These are phyloP conservation scores for Bacillus rossius DNA, from an alignment of 1,140 invertebrate genomes.

Conservation along the genomic window DNA sequence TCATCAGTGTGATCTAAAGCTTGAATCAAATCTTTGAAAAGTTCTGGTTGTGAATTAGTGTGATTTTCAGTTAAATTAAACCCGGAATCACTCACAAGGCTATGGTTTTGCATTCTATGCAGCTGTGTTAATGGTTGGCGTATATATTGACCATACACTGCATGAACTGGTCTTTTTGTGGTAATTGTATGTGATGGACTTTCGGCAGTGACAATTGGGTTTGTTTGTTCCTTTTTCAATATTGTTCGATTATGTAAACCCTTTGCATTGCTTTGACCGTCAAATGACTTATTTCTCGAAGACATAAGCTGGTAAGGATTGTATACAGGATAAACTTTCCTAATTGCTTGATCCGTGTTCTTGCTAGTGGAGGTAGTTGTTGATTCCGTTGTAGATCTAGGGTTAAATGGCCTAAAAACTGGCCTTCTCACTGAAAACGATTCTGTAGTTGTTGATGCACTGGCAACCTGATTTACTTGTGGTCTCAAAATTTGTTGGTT, in stretches of 20 bases:
- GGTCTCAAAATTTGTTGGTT: conserved; percentile 8
- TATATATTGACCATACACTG: conserved; percentile 1
- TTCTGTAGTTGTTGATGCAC: not conserved
- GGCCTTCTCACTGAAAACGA: not conserved
- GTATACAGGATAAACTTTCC: not conserved
- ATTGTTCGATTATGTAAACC: not conserved
- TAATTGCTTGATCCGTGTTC: not conserved
- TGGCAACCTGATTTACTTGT: not conserved
- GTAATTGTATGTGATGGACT: not conserved
- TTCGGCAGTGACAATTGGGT: not conserved
- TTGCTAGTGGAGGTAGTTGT: not conserved
- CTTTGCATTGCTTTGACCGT: not conserved
- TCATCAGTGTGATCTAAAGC: not conserved
- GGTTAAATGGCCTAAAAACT: not conserved
- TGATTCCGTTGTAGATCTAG: not conserved
- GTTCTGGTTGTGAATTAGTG: not conserved
- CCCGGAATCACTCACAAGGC: not conserved
- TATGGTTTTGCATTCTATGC: not conserved
- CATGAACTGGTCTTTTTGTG: not conserved
- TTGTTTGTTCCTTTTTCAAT: too few relatives aligned
- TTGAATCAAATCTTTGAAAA: not conserved
- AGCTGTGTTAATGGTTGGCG: not conserved
- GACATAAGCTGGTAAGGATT: not conserved
- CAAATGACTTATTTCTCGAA: not conserved
- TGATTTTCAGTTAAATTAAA: not conserved